phyloP scores from a whole-genome alignment of 2,113 vertebrate genomes.

The Chroicocephalus ridibundus region DNA sequence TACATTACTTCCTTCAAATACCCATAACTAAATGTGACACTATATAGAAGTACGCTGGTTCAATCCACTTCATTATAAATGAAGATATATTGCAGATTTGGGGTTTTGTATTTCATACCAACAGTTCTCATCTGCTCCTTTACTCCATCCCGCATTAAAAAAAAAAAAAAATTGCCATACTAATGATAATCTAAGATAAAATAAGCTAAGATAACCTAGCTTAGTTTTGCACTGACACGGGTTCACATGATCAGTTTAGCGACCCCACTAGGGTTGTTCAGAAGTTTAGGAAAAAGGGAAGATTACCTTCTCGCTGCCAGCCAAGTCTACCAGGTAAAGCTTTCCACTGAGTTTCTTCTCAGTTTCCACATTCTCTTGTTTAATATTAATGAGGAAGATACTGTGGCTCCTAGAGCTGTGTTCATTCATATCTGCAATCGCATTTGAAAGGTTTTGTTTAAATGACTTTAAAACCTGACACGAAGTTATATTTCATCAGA shows the following conservation, averaged over 20 bases:
- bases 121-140: neutral
- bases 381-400: conserved; percentile 96
- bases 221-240: neutral
- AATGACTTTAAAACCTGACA: neutral
- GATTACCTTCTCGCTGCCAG: conserved; percentile 93
- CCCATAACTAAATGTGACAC: neutral
- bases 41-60: neutral
- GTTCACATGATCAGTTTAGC: neutral
- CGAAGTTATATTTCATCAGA: neutral
- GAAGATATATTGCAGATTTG: neutral
- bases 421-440: conserved; percentile 93
- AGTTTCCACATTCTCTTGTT: conserved; percentile 95
- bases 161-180: too few species aligned
- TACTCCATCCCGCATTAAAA: neutral
- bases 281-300: neutral
- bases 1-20: neutral
- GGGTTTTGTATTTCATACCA: neutral
- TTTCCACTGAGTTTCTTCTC: conserved; percentile 96
- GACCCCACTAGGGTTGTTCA: neutral
- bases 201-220: neutral
- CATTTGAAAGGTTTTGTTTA: neutral
- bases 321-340: conserved; percentile 95
- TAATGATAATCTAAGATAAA: neutral
- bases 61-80: neutral
- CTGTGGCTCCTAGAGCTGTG: conserved; percentile 98